Evolutionary conservation across 2,797 vertebrate genomes (phyloP), one percentile per base, ranked within the genome.

Genomic region (Malacoraja senta): DNA sequence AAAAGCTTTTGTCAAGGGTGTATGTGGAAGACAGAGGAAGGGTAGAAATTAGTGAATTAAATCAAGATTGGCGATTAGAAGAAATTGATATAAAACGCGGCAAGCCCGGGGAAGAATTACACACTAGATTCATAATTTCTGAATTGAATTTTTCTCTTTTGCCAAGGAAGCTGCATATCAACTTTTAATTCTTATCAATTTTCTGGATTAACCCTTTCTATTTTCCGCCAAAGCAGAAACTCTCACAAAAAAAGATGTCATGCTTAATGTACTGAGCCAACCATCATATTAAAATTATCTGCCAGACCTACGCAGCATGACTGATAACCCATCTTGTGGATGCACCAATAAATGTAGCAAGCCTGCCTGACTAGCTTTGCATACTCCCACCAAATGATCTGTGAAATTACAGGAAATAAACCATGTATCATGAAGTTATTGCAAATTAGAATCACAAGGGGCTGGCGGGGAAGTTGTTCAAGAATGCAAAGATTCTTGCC

Each of bases 241-340:
- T 58, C 80, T 53, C 58, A 65, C 29, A 44, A 29, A 91, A 90
- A 15, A 8, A 44, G 68, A 72, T 71, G 13, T 13, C 4, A 32
- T 65, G n/a, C 68, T 91, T 68, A 38, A 26, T 38, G 19, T 21
- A 24, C 19, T 68, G 44, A 29, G 65, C 65, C 88, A 44, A 10
- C 53, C 44, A 84, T 72, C 35, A 72, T 72, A 10, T 44, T 72
- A 63, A 72, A 72, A 38, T 44, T 26, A 44, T 72, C 35, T 44
- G 88, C 88, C 88, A 91, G 24, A 21, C 72, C 65, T 6, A 71
- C 35, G 21, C 35, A 91, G 63, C 88, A 91, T 91, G 88, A 65
- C 84, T 8, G 6, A 65, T 88, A 63, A 65, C 26, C 84, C 13
- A 88, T 65, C 26, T 88, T 21, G 65, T 32, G 35, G 65, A 72